phyloP scores from a whole-genome alignment of 2,797 vertebrate species.

The Anolis apletophallus region DNA sequence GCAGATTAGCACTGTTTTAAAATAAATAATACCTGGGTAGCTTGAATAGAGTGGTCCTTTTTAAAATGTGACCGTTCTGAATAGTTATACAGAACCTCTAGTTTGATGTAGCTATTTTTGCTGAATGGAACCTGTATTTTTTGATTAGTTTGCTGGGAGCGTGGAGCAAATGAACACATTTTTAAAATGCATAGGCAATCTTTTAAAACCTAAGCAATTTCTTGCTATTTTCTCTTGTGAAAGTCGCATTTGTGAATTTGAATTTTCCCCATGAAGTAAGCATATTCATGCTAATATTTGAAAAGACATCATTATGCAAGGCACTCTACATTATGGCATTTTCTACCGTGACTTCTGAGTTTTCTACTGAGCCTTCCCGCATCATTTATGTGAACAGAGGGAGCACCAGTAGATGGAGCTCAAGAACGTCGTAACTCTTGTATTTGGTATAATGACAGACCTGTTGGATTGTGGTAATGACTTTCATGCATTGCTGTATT shows the following conservation, averaged over 20 bases:
- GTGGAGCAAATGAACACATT: not conserved
- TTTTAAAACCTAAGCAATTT: not conserved
- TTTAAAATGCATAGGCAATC: not conserved
- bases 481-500: not conserved
- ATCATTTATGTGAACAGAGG: not conserved
- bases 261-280: not conserved
- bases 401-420: slow-evolving; percentile 26
- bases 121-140: not conserved
- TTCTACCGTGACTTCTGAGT: not conserved
- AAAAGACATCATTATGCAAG: not conserved
- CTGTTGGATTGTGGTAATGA: slow-evolving; percentile 1
- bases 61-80: slow-evolving; percentile 29
- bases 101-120: not conserved
- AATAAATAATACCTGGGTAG: slow-evolving; percentile 6
- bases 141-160: not conserved
- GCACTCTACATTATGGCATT: not conserved
- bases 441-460: not conserved
- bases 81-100: not conserved
- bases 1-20: not conserved
- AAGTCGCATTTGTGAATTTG: not conserved
- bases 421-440: slow-evolving; percentile 4
- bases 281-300: not conserved
- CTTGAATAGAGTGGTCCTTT: not conserved
- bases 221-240: not conserved
- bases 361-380: not conserved